A percentile compares a stretch with the other conserved stretches of the same genome.
Conservation (phyloP, 1,140 invertebrate species). For the Glomeris maerens region DNA sequence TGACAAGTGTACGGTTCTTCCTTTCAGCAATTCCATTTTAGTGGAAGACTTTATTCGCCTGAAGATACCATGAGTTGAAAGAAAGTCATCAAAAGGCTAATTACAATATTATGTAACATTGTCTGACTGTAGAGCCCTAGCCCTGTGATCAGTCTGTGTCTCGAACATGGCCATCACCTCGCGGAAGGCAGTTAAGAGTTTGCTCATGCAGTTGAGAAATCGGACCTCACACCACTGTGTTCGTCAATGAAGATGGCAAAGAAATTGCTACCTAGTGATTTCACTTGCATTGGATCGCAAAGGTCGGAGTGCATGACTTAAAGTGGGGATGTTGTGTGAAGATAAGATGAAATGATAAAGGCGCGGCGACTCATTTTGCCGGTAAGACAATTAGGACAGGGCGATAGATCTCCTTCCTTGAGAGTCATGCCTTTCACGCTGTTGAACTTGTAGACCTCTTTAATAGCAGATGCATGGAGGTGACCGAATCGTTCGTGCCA, state of each 20-base stretch:
- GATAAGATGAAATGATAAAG: not conserved
- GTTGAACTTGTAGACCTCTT: not conserved
- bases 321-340: slow-evolving; percentile 13
- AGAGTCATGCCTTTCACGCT: not conserved
- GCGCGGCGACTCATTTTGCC: not conserved
- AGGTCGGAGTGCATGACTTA: slow-evolving; percentile 26
- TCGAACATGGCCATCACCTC: too few relatives aligned
- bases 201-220: too few relatives aligned
- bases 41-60: not conserved
- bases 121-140: not conserved
- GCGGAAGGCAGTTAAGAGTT: too few relatives aligned
- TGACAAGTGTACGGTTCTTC: slow-evolving; percentile 7
- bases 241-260: slow-evolving; percentile 30
- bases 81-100: not conserved
- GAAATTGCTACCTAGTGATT: slow-evolving; percentile 22
- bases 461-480: not conserved
- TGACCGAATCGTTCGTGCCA: slow-evolving; percentile 6
- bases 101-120: slow-evolving; percentile 7
- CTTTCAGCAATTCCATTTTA: slow-evolving; percentile 13
- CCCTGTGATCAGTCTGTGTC: too few relatives aligned
- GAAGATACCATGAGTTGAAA: not conserved
- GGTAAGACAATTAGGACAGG: not conserved
- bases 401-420: not conserved
- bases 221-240: too few relatives aligned
- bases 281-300: slow-evolving; percentile 23